Percentiles rank a stretch among this genome's conserved stretches.
phyloP scores from a whole-genome alignment of 2,113 vertebrate genomes.

The Psephotus haematonotus region DNA sequence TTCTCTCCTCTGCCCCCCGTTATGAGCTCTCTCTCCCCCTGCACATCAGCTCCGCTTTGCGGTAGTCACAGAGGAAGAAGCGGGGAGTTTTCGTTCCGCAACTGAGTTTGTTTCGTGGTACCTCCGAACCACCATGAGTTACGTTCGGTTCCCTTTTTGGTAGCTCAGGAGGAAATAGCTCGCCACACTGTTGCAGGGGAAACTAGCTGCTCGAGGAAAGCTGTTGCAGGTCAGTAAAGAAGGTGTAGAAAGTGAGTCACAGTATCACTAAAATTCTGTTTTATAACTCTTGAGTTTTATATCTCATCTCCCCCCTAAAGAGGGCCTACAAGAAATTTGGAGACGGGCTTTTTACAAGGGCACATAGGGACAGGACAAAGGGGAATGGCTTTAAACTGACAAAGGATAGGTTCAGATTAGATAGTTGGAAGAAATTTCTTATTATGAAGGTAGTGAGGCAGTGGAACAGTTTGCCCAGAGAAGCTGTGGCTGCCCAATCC shows the following conservation, averaged over 20 bases:
- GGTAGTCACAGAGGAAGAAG: background rate
- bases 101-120: accelerated
- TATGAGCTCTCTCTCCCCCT: background rate
- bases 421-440: background rate
- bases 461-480: background rate
- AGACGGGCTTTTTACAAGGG: background rate
- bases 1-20: background rate
- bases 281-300: accelerated
- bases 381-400: background rate
- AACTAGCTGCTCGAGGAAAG: accelerated
- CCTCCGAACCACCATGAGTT: accelerated
- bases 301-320: background rate
- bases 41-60: accelerated
- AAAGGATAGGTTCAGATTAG: background rate
- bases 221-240: too few species aligned
- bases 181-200: accelerated
- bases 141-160: background rate
- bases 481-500: background rate
- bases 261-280: accelerated
- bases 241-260: background rate
- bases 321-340: background rate
- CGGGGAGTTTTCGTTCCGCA: background rate
- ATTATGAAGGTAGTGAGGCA: background rate
- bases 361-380: background rate
- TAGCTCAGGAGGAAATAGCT: background rate